Evolutionary conservation across 2,797 vertebrate genomes (phyloP).

Genomic region (Sebastes trivittatus): DNA sequence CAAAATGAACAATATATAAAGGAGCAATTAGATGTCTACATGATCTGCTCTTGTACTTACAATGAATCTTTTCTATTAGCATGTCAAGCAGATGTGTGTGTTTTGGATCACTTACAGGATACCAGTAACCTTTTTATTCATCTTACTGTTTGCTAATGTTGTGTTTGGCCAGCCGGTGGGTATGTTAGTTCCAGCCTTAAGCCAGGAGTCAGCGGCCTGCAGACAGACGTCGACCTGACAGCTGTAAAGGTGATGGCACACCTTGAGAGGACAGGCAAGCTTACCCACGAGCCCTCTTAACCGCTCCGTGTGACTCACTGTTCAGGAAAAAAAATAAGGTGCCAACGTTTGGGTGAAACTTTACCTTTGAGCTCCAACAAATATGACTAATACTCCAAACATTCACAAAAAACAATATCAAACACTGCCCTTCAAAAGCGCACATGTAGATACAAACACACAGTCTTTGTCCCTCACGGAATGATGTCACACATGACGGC

Average conservation of each 20-base stretch:
- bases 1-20: neutral
- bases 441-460: neutral
- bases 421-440: neutral
- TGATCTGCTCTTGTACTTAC: neutral
- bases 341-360: slow-evolving; percentile 57
- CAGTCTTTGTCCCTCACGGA: neutral
- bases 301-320: slow-evolving; percentile 35
- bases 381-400: slow-evolving; percentile 60
- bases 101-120: slow-evolving; percentile 50
- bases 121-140: slow-evolving; percentile 12
- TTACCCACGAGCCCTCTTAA: neutral
- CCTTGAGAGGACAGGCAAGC: slow-evolving; percentile 37
- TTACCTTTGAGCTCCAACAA: slow-evolving; percentile 44
- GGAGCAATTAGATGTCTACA: neutral
- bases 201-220: slow-evolving; percentile 26
- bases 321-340: neutral
- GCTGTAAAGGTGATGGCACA: slow-evolving; percentile 32
- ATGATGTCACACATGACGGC: neutral
- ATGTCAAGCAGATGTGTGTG: slow-evolving; percentile 47
- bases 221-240: slow-evolving; percentile 14
- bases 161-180: slow-evolving; percentile 38
- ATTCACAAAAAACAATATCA: neutral
- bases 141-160: slow-evolving; percentile 40
- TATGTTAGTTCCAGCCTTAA: neutral
- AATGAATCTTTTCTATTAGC: slow-evolving; percentile 13